Evolutionary conservation across 2,888 invertebrate species (phyloP).

Genomic region (Tridacna gigas): DNA sequence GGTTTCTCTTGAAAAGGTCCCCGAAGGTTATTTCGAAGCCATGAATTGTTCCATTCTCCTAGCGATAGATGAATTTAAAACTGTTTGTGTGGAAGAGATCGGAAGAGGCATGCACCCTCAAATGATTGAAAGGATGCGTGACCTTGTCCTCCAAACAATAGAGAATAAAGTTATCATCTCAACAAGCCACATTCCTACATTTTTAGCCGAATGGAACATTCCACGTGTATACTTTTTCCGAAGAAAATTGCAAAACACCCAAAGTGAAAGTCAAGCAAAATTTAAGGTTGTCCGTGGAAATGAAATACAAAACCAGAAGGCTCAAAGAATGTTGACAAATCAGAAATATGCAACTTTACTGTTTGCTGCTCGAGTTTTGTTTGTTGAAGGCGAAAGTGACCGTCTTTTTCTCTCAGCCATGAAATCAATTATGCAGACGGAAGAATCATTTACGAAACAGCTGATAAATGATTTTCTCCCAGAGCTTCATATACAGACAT

Average conservation of each 20-base stretch:
- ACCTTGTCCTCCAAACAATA: slow-evolving; percentile 19
- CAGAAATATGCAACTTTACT: neutral
- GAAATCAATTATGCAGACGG: slow-evolving; percentile 7
- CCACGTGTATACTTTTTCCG: slow-evolving; percentile 15
- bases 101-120: slow-evolving; percentile 64
- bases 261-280: neutral
- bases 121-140: slow-evolving; percentile 49
- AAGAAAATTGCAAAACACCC: neutral
- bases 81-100: slow-evolving; percentile 52
- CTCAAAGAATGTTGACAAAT: neutral
- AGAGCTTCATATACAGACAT: neutral
- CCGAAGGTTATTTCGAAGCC: slow-evolving; percentile 58
- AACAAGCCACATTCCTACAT: slow-evolving; percentile 24
- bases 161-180: slow-evolving; percentile 16
- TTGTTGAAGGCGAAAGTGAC: slow-evolving; percentile 28
- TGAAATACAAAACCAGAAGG: neutral
- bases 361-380: slow-evolving; percentile 19
- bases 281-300: neutral
- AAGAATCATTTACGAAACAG: neutral
- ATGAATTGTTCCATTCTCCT: slow-evolving; percentile 48
- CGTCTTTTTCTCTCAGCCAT: neutral
- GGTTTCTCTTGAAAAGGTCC: slow-evolving; percentile 34
- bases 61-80: slow-evolving; percentile 30
- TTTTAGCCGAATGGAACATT: slow-evolving; percentile 24
- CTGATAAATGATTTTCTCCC: neutral